Percentiles rank a stretch among this genome's conserved stretches.
Evolutionary conservation across 2,888 invertebrate species (phyloP).

Genomic region (Agrotis puta): DNA sequence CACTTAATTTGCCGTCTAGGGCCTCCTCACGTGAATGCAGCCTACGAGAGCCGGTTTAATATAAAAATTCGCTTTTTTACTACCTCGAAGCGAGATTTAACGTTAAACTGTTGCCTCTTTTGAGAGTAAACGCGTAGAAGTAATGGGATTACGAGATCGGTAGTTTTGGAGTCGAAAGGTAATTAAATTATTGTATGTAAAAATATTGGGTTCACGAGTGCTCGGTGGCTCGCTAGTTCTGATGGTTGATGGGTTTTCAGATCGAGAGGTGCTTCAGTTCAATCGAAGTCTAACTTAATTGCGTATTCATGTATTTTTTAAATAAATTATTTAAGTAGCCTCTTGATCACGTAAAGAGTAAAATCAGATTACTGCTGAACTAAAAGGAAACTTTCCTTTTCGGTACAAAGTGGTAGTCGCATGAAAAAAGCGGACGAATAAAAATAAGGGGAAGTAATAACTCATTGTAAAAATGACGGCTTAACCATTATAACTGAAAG

Average conservation of each 20-base stretch:
- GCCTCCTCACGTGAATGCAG: slow-evolving; percentile 89
- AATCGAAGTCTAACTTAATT: slow-evolving; percentile 48
- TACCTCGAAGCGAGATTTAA: slow-evolving; percentile 81
- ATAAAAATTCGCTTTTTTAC: slow-evolving; percentile 88
- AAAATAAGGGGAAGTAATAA: slow-evolving; percentile 58
- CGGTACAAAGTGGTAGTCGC: slow-evolving; percentile 22
- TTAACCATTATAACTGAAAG: slow-evolving; percentile 48
- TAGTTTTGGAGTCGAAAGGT: slow-evolving; percentile 80
- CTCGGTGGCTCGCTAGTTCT: slow-evolving; percentile 54
- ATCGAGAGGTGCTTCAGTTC: slow-evolving; percentile 62
- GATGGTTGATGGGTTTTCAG: slow-evolving; percentile 48
- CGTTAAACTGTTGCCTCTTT: slow-evolving; percentile 88
- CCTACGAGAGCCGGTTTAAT: slow-evolving; percentile 86
- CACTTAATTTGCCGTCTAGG: slow-evolving; percentile 90
- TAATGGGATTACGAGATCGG: slow-evolving; percentile 86
- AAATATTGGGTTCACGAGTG: slow-evolving; percentile 70
- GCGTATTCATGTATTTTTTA: slow-evolving; percentile 39
- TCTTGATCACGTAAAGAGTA: slow-evolving; percentile 36
- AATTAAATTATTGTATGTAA: slow-evolving; percentile 79
- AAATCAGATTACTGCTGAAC: slow-evolving; percentile 8
- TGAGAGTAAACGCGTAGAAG: slow-evolving; percentile 87
- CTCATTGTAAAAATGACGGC: slow-evolving; percentile 60
- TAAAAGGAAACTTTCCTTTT: slow-evolving; percentile 31
- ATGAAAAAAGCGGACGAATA: slow-evolving; percentile 38
- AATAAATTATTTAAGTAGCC: slow-evolving; percentile 30